Evolutionary conservation across 92 coral and sea anemone species (phyloP), one percentile per base, ranked within the genome.

Genomic region (Palythoa grandis): DNA sequence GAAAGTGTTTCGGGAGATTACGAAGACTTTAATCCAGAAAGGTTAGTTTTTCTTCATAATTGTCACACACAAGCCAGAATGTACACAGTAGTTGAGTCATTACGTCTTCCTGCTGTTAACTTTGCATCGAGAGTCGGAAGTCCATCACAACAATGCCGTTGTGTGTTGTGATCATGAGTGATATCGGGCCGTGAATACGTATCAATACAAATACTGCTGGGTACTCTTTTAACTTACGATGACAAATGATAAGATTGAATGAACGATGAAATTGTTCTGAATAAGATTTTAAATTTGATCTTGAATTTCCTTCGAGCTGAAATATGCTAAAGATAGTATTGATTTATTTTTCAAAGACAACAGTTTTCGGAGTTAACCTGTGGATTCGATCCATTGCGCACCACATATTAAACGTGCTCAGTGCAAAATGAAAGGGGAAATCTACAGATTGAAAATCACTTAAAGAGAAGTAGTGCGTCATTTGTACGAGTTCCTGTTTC

Each of bases 1-100:
- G 82, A 77, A 63, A 77, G 82, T 43, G 8, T 57, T 77, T 60
- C 35, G 17, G 82, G 82, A 7, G 82, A 77, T 43, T 22, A 29
- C 5, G 74, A 80, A 5, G 65, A 80, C 1, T 66, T 63, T 19
- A 66, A 25, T 66, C 43, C 57, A 25, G 75, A 48, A 35, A 80
- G 85, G 85, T 80, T 22, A 80, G 85, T 15, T 35, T 80, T 35
- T 79, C 43, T 53, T 25, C 61, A 1, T 9, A 7, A 13, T 9
- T 48, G 20, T 23, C 35, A 22, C 35, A 16, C 39, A 13, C 48
- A 54, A 29, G 50, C 22, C n/a, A 9, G 15, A 19, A 2, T 19
- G 8, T n/a, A n/a, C 53, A 43, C 57, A 47, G 12, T 8, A n/a
- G 12, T 35, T 79, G 56, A 43, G 47, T 43, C 12, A 48, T 25